Evolutionary conservation across 2,888 invertebrate genomes (phyloP).

Genomic region (Hydroisotoma schaefferi): DNA sequence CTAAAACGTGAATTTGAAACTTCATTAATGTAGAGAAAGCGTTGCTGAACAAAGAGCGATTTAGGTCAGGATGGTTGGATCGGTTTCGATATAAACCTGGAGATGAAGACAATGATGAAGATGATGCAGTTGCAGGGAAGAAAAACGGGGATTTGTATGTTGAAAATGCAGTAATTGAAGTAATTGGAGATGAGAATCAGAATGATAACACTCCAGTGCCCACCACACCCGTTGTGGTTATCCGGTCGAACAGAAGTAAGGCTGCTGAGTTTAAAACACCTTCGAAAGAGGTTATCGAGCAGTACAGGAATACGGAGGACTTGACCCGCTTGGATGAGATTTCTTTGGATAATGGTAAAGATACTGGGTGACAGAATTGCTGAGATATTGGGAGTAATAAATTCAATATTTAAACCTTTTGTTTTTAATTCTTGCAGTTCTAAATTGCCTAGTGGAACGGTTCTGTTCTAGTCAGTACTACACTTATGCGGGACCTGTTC

Average conservation of each 20-base stretch:
- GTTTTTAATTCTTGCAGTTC: conserved; percentile 22
- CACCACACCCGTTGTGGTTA: not conserved
- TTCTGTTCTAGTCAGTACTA: conserved; percentile 27
- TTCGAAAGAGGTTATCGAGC: not conserved
- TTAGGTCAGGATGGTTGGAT: not conserved
- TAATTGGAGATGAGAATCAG: no score
- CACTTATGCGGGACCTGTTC: conserved; percentile 41
- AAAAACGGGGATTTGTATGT: no score
- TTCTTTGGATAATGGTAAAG: conserved; percentile 40
- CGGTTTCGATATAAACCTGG: not conserved
- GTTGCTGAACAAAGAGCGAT: no score
- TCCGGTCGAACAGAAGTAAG: not conserved
- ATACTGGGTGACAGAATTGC: not conserved
- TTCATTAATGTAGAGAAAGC: no score
- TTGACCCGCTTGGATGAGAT: conserved; percentile 39
- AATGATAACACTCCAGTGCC: not conserved
- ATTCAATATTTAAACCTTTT: not conserved
- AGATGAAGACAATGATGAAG: not conserved
- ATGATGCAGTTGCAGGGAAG: no score
- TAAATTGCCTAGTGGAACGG: conserved; percentile 36
- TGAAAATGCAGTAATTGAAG: no score
- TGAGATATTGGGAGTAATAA: not conserved
- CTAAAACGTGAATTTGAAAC: no score
- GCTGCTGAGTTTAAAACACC: not conserved
- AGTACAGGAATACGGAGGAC: conserved; percentile 24